Evolutionary conservation across 2,113 vertebrate species (phyloP), one percentile per base, ranked within the genome.

Genomic region (Lasiurus cinereus): DNA sequence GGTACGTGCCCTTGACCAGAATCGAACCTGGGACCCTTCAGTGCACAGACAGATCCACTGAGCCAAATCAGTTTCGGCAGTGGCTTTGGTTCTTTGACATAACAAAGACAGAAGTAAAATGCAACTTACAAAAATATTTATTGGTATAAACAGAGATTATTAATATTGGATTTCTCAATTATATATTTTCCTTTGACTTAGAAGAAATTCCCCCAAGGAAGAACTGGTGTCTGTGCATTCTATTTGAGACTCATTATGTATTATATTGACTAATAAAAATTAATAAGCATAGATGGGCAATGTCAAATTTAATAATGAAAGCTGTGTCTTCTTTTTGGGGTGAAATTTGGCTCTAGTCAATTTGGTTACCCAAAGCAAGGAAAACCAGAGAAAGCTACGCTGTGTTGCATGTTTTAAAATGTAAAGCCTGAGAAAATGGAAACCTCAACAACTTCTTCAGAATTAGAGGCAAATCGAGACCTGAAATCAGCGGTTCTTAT

Each of bases 361-460:
- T 52, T 95, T 72, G 22, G 24, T 72, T 79, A 8, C 9, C 74
- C 77, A 33, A 84, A 72, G 10, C 70, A 91, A 36, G 0, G 64
- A 56, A 4, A 66, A 74, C 11, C 76, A 8, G 59, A 85, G 39
- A 88, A 95, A 90, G 5, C 66, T 88, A 31, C 74, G 15, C 7
- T 69, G 14, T 73, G 12, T 46, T 64, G 0, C 39, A 64, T 90
- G 4, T 1, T 66, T 91, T 18, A 48, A 86, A 56, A 59, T 82
- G 12, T 91, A 95, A 83, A 69, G 16, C 11, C 5, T 33, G 6
- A 54, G 69, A 78, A 64, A 33, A 9, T 5, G 18, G 13, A 43
- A 93, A 31, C 5, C 15, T 77, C 24, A 73, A 11, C 11, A 94
- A 48, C 50, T 86, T 87, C 50, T 86, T 87, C 72, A 92, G 88